Conservation (phyloP, 2,888 invertebrate species). For the Lucinisca nassula region DNA sequence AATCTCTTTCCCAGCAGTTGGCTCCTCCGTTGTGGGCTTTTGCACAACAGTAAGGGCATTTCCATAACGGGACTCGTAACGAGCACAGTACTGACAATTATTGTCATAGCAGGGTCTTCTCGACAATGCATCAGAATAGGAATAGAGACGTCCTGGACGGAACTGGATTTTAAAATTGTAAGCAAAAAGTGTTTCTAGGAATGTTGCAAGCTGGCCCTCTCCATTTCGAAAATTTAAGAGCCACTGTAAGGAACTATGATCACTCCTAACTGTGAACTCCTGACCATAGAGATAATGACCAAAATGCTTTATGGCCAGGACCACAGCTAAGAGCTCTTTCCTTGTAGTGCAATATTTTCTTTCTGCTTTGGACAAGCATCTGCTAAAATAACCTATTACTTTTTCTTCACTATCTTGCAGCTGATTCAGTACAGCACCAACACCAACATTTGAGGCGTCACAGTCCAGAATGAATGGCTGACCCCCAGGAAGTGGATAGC, state of each 20-base stretch:
- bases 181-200: constrained; percentile 47
- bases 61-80: too few species aligned
- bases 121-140: constrained; percentile 33
- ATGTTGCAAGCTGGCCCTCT: constrained; percentile 50
- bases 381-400: constrained; percentile 65
- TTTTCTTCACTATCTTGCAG: constrained; percentile 63
- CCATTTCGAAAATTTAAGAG: constrained; percentile 51
- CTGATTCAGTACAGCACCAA: constrained; percentile 70
- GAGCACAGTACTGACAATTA: too few species aligned
- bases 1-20: too few species aligned
- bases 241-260: constrained; percentile 66
- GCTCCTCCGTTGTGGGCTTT: too few species aligned
- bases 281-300: constrained; percentile 65
- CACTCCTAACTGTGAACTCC: constrained; percentile 59
- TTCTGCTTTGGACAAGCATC: constrained; percentile 43
- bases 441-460: constrained; percentile 63
- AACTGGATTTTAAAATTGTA: constrained; percentile 57
- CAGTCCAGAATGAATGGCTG: constrained; percentile 64
- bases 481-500: constrained; percentile 51
- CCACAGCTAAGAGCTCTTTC: constrained; percentile 63
- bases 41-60: too few species aligned
- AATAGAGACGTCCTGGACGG: constrained; percentile 48
- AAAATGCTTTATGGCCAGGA: constrained; percentile 67
- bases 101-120: too few species aligned
- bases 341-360: constrained; percentile 62